Evolutionary conservation across 37 sponge, comb jelly and placozoan genomes (phyloP), one percentile per base, ranked within the genome.

Genomic region (Corticium candelabrum): DNA sequence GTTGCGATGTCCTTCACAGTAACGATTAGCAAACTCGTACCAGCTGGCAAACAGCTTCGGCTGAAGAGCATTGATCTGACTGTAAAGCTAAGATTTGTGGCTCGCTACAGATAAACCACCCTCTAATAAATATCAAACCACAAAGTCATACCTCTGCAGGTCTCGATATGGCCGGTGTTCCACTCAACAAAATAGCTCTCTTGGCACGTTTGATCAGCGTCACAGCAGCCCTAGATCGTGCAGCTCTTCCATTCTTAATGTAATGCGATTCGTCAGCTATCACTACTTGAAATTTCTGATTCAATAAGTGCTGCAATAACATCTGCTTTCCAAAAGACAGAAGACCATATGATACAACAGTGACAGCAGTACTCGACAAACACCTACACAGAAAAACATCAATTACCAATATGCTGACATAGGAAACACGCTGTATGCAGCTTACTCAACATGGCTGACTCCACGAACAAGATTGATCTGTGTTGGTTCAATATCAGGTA

Each of bases 161-260:
- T 50, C 62, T 50, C 62, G 62, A 50, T 50, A 50, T 50, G 62
- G 62, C 62, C 62, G 62, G 62, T 27, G 62, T 50, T 50, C 62
- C 62, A 21, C 62, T 50, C 62, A 50, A 21, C 62, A 50, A 27
- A 50, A 50, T 50, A 11, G 21, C 62, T 50, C 62, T 50, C 62
- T 50, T 50, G 62, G 62, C 62, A 21, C 15, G 15, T 50, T 21
- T 50, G 15, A 50, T 27, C 11, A 50, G 15, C 11, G 11, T 50
- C 21, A 27, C 62, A 50, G 21, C 21, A 21, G 11, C 21, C 62
- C 21, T 50, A 21, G 62, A 27, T 50, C 62, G 62, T 27, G 11
- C 21, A 27, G 62, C 11, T 27, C 21, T 27, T 50, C 21, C 21
- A 21, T 21, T 50, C 21, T 50, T 50, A 21, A 50, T 50, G 62